These are phyloP conservation scores for Perizoma affinitatum DNA, from an alignment of 2,888 invertebrate species.

Conservation along the genomic window DNA sequence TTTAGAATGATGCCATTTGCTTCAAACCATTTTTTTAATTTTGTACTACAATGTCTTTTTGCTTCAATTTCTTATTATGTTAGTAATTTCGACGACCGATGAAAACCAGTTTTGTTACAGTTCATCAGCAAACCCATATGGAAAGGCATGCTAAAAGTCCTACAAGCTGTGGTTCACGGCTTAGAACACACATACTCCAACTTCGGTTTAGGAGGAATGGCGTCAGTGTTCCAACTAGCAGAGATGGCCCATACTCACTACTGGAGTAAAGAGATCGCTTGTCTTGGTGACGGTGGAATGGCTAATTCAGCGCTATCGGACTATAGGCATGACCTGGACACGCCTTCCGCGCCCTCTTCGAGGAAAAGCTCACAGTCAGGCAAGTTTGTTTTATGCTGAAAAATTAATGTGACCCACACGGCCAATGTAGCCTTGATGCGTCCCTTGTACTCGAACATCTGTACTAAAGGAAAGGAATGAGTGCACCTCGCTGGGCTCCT, in stretches of 20 bases:
- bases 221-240: slow-evolving; percentile 97
- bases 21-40: too few relatives aligned
- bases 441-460: not conserved
- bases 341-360: slow-evolving; percentile 80
- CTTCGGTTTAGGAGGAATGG: slow-evolving; percentile 98
- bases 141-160: slow-evolving; percentile 97
- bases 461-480: too few relatives aligned
- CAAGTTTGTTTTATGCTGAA: slow-evolving; percentile 38
- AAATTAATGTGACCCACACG: too few relatives aligned
- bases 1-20: too few relatives aligned
- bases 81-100: not conserved
- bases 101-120: slow-evolving; percentile 73
- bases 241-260: slow-evolving; percentile 99
- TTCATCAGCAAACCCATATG: slow-evolving; percentile 95
- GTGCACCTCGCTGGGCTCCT: too few relatives aligned
- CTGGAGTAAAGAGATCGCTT: slow-evolving; percentile 94
- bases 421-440: too few relatives aligned
- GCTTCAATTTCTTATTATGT: too few relatives aligned
- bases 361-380: slow-evolving; percentile 88
- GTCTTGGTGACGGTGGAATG: slow-evolving; percentile 73
- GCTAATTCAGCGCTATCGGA: slow-evolving; percentile 69
- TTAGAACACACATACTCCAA: slow-evolving; percentile 96
- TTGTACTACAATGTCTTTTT: too few relatives aligned
- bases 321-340: slow-evolving; percentile 62
- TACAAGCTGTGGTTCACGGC: slow-evolving; percentile 95